Evolutionary conservation across 2,113 vertebrate genomes (phyloP), one percentile per base, ranked within the genome.

Genomic region (Trinectes maculatus): DNA sequence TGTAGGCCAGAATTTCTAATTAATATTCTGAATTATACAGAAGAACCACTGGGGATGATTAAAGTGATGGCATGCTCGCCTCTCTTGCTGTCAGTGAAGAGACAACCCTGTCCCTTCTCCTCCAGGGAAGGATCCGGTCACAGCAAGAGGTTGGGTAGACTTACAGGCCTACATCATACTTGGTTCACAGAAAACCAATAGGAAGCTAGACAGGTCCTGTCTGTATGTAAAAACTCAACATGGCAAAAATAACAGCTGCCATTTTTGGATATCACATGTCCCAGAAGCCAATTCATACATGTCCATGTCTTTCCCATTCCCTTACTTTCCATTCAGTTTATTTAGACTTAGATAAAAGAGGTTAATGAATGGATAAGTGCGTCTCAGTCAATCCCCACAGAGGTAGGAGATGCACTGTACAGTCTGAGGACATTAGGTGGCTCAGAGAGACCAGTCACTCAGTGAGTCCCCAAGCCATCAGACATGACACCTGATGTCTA

Each of bases 1-100:
- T 78, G 76, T 43, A 57, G 65, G 44, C 46, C 72, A 82, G 61
- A 68, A 62, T 66, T 61, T 72, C 57, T 77, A 79, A 86, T 78
- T 82, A 75, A 75, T 80, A 74, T 71, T 47, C 81, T 59, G 33
- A 68, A 74, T 74, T 63, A 74, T 73, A 51, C 56, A 42, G 22
- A 19, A 36, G 31, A 44, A 70, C 53, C 60, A 86, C 43, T 37
- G 19, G 54, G 80, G 57, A 59, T 68, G 74, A 76, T 80, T 83
- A 58, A 24, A 62, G 66, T 0, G 5, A 61, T 78, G 36, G 15
- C 19, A 19, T 69, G 66, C 33, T 74, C 42, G 59, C 51, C 36
- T 74, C 66, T 58, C 39, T 66, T 31, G 26, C 31, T 62, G 43
- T 71, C 54, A 71, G n/a, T 24, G 25, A 36, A 43, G 33, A 71